A percentile compares a stretch with the other conserved stretches of the same genome.
Evolutionary conservation across 1,140 invertebrate species (phyloP).

Genomic region (Phymorhynchus buccinoides): DNA sequence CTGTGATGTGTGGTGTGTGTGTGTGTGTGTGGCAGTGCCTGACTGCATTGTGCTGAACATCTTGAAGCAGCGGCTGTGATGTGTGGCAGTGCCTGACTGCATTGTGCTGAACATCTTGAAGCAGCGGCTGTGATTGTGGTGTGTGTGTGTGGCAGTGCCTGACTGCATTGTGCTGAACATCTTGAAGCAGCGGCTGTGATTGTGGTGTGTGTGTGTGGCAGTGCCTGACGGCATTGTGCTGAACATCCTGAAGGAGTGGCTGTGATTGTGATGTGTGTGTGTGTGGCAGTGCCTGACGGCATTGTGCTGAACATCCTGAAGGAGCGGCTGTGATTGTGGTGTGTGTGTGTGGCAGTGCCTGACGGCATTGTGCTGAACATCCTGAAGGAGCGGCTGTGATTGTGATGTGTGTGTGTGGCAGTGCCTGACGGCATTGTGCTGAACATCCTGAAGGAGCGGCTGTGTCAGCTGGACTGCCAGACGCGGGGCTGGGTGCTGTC

Average conservation of each 20-base stretch:
- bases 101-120: too few species aligned
- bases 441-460: slow-evolving; percentile 66
- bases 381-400: slow-evolving; percentile 64
- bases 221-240: slow-evolving; percentile 72
- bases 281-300: slow-evolving; percentile 68
- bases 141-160: too few species aligned
- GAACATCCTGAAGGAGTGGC: slow-evolving; percentile 66
- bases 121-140: too few species aligned
- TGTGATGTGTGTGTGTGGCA: slow-evolving; percentile 39
- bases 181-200: too few species aligned
- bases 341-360: slow-evolving; percentile 62
- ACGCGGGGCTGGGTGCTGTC: slow-evolving; percentile 73
- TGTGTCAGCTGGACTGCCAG: slow-evolving; percentile 72
- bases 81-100: too few species aligned
- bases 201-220: too few species aligned
- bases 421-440: slow-evolving; percentile 72
- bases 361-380: slow-evolving; percentile 71
- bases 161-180: too few species aligned
- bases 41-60: too few species aligned
- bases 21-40: too few species aligned
- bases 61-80: too few species aligned
- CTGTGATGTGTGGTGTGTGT: too few species aligned
- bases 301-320: slow-evolving; percentile 69
- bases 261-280: slow-evolving; percentile 74
- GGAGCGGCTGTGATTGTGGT: slow-evolving; percentile 48